Base-by-base conservation (phyloP, 2,797 vertebrate species). In the Rhinogobio ventralis region DNA sequence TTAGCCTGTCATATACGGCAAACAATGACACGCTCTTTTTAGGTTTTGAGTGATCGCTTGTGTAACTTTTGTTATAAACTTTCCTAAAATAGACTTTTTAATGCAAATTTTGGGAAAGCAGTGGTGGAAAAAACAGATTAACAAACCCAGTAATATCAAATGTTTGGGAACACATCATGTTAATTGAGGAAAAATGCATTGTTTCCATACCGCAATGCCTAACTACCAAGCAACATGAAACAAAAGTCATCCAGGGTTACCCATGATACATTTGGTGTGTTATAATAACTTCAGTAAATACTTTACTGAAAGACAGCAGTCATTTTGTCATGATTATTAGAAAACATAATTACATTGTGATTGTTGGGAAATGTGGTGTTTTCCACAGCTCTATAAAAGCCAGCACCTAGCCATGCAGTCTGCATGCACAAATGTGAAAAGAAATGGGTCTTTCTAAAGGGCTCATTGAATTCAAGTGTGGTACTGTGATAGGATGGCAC, bases 11-110 rank as follows among this genome's bases (percentile, higher is more conserved):
- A 28, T 11, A 53, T 42, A 23, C 0, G 15, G 46, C 81, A 75
- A 83, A 83, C 81, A 82, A 74, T 79, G 76, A 79, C 60, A 79
- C 19, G 3, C 39, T 33, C 42, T 33, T 66, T 66, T 79, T 30
- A 64, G 60, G 4, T 20, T 79, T 49, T 46, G 39, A 64, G 30
- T 23, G 60, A 66, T 64, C 1, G 19, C 39, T 49, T 46, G 42
- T 46, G 57, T 25, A 23, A 10, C 15, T 68, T 71, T n/a, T 71
- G 39, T 19, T 67, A 66, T 79, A 79, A 66, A 64, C 60, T 30
- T 79, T 66, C 39, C 25, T 8, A 64, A 79, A 30, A 49, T 66
- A 64, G 25, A 30, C 57, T 8, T 49, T 46, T 79, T 46, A 3
- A 8, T 46, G 20, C 14, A 42, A 25, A 49, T 73, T 66, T 39